Evolutionary conservation across 2,888 invertebrate species (phyloP), one percentile per base, ranked within the genome.

Genomic region (Amorpha juglandis): DNA sequence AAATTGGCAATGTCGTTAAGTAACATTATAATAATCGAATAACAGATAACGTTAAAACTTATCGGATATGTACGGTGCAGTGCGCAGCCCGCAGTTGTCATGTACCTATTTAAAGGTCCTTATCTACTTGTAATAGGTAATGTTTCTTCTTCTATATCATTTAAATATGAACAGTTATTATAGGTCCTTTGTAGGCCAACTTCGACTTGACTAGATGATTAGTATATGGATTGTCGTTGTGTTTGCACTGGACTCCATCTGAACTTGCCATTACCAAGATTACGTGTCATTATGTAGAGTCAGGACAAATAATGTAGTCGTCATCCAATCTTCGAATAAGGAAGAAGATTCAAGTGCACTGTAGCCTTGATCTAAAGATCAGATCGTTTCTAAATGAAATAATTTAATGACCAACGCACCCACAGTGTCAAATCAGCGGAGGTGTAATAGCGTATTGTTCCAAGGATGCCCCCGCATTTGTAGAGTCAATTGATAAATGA

Each of bases 361-460:
- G 67, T 68, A 68, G 74, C 85, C 84, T 85, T 86, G 84, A 81
- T 80, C 80, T 78, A 71, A 81, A 81, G 87, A 87, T 89, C 86
- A 88, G 69, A 85, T 87, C 79, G 78, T 85, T 87, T 88, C 86
- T 79, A 78, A 79, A 75, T 78, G 77, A 75, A 80, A 74, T 81
- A 80, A 77, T 79, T 72, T 74, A 71, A 72, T 72, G 71, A 70
- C 65, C 69, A 75, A 71, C 70, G 83, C 88, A 88, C 88, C 88
- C 83, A 88, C 87, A 75, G 78, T 62, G 70, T 67, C 68, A 74
- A 75, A 77, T 77, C 73, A 75, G 83, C 78, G 84, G 83, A 88
- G 90, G 87, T 86, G 87, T 87, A 88, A 86, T 85, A 80, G 80
- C 77, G 71, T 76, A 84, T 85, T 83, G 84, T 86, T 81, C 72